phyloP scores from a whole-genome alignment of 1,140 invertebrate genomes.

The Drosophila repleta region DNA sequence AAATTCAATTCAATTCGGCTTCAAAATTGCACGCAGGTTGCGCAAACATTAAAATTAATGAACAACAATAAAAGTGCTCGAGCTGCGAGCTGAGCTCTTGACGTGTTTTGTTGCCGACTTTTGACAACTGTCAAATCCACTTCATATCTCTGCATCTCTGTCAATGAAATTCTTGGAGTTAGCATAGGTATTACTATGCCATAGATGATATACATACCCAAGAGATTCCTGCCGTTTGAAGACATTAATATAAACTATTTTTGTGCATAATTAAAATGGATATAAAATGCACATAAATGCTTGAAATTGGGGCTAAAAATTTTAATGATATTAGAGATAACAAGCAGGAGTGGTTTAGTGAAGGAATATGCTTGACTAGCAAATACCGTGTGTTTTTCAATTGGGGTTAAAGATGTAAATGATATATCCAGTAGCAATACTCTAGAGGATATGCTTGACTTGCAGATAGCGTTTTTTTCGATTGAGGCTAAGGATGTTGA shows the following conservation, averaged over 20 bases:
- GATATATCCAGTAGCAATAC: no score
- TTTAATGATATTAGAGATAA: conserved; percentile 50
- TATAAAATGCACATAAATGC: conserved; percentile 27
- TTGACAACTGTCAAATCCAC: not conserved
- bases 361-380: no score
- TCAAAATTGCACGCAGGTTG: conserved; percentile 64
- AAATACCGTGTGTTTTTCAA: no score
- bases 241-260: conserved; percentile 26
- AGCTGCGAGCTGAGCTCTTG: conserved; percentile 34
- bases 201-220: not conserved
- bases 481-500: no score
- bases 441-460: no score
- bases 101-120: conserved; percentile 35
- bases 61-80: conserved; percentile 70
- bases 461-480: no score
- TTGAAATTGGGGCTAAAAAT: conserved; percentile 46
- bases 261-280: conserved; percentile 30
- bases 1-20: conserved; percentile 73
- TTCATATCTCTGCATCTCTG: not conserved
- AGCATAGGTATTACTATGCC: not conserved
- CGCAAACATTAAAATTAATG: conserved; percentile 79
- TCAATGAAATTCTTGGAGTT: not conserved
- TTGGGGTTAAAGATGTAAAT: no score
- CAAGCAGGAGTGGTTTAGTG: conserved; percentile 26
- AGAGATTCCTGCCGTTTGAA: not conserved